A percentile compares a stretch with the other conserved stretches of the same genome.
Evolutionary conservation across 2,888 invertebrate species (phyloP).

Genomic region (Acleris literana): DNA sequence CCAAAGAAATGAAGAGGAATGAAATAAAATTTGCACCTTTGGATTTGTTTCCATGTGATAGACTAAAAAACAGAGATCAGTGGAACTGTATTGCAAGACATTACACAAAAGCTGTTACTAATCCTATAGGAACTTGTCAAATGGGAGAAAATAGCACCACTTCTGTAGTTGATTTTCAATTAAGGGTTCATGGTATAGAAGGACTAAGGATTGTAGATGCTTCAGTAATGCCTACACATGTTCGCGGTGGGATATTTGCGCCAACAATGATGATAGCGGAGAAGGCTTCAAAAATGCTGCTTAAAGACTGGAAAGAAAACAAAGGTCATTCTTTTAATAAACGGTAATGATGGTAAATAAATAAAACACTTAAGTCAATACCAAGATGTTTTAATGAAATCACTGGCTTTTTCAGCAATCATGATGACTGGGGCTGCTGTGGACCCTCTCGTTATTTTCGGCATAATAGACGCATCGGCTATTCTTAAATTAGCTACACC

Average conservation of each 20-base stretch:
- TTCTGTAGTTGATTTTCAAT: constrained; percentile 72
- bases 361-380: constrained; percentile 64
- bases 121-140: constrained; percentile 76
- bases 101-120: constrained; percentile 75
- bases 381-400: constrained; percentile 77
- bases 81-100: constrained; percentile 80
- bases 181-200: constrained; percentile 74
- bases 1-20: constrained; percentile 73
- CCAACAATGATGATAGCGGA: constrained; percentile 80
- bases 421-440: constrained; percentile 76
- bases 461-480: constrained; percentile 74
- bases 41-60: constrained; percentile 75
- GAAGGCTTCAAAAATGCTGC: constrained; percentile 70
- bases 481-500: constrained; percentile 69
- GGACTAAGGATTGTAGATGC: constrained; percentile 74
- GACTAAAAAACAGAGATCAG: constrained; percentile 71
- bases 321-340: constrained; percentile 63
- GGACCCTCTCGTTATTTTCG: constrained; percentile 74
- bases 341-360: constrained; percentile 46
- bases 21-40: constrained; percentile 74
- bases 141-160: constrained; percentile 72
- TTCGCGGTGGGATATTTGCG: constrained; percentile 68
- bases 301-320: constrained; percentile 76
- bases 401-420: constrained; percentile 80
- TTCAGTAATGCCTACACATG: constrained; percentile 77